Percentiles rank a stretch among this genome's conserved stretches.
Evolutionary conservation across 2,113 vertebrate genomes (phyloP).

Genomic region (Macroglossus sobrinus): DNA sequence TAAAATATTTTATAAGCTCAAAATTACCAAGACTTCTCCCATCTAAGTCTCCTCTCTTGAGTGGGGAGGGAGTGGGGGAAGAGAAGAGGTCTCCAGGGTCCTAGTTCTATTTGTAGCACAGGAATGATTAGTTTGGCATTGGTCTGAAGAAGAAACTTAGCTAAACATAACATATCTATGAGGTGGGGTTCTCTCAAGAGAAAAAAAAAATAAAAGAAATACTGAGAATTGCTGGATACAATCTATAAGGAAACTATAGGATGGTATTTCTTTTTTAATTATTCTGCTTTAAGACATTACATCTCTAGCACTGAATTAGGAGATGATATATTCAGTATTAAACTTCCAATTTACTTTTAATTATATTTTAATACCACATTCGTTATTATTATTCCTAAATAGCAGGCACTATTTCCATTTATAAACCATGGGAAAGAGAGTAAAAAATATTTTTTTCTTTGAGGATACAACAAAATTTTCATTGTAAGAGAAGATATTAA

Average conservation of each 20-base stretch:
- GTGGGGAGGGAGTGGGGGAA: fast-evolving
- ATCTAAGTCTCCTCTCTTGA: neutral
- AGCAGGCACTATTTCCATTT: neutral
- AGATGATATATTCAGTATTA: neutral
- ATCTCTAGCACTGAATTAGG: neutral
- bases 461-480: neutral
- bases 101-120: neutral
- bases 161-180: neutral
- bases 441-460: neutral
- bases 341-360: neutral
- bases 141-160: neutral
- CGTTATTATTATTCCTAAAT: neutral
- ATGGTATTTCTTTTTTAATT: neutral
- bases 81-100: neutral
- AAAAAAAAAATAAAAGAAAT: neutral
- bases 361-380: neutral
- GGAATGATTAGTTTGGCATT: neutral
- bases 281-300: neutral
- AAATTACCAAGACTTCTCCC: neutral
- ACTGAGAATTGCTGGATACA: neutral
- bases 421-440: neutral
- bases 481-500: neutral
- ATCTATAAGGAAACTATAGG: neutral
- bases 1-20: neutral
- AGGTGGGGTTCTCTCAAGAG: neutral